These are phyloP conservation scores for Latrodectus elegans DNA, from an alignment of 2,888 invertebrate genomes.

Conservation along the genomic window DNA sequence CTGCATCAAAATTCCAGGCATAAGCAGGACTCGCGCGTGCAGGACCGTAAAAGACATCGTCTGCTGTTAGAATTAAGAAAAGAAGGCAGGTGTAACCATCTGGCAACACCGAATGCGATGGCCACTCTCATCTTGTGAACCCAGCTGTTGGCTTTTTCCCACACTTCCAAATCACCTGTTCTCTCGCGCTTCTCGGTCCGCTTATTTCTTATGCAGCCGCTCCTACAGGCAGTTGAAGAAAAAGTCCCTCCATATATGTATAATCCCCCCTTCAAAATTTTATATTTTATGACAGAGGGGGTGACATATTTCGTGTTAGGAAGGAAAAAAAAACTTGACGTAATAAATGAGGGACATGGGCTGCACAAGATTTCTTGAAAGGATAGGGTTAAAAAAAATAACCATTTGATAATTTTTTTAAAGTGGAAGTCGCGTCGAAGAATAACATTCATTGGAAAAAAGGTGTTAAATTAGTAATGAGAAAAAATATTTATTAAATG, in stretches of 20 bases:
- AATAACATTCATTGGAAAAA: too few relatives aligned
- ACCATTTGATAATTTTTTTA: too few relatives aligned
- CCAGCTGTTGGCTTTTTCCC: slow-evolving; percentile 69
- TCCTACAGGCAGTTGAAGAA: neutral
- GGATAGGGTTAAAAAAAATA: too few relatives aligned
- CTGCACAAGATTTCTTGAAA: too few relatives aligned
- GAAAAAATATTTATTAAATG: too few relatives aligned
- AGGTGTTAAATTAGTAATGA: too few relatives aligned
- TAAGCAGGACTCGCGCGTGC: slow-evolving; percentile 9
- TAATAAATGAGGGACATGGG: too few relatives aligned
- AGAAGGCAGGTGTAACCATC: slow-evolving; percentile 51
- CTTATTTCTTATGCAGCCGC: slow-evolving; percentile 33
- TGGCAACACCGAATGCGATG: slow-evolving; percentile 20
- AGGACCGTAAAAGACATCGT: slow-evolving; percentile 36
- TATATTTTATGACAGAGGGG: neutral
- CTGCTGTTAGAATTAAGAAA: slow-evolving; percentile 35
- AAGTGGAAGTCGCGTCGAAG: too few relatives aligned
- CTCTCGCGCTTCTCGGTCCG: slow-evolving; percentile 28
- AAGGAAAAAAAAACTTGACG: neutral
- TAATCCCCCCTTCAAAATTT: neutral
- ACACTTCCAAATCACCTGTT: slow-evolving; percentile 66
- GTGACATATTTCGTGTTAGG: neutral
- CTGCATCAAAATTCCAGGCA: slow-evolving; percentile 57
- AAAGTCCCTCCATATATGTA: neutral
- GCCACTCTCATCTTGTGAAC: slow-evolving; percentile 64